Base-by-base conservation (phyloP, 2,113 vertebrate genomes). In the Murina feae region DNA sequence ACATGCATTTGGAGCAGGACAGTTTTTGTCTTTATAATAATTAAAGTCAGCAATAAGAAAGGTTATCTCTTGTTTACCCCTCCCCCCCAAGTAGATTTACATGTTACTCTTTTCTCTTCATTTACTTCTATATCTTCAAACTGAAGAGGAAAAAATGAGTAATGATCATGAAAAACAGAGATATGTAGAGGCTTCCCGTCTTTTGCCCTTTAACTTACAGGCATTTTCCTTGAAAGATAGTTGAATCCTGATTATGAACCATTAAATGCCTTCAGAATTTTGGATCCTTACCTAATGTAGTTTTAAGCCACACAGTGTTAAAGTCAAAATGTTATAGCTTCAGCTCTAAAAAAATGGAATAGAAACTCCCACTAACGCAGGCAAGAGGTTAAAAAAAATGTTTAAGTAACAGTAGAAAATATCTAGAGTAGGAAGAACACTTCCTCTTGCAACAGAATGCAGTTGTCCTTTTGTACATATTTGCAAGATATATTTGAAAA, bases 401-500 rank as follows among this genome's bases (percentile, higher is more conserved):
- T n/a, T 47, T 35, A 84, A 23, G 25, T 85, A 76, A 16, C 16
- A 39, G 30, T 74, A 49, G 81, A 37, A 60, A 90, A 53, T 6
- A 66, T 14, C 1, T 47, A 78, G 21, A 42, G 85, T 66, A n/a
- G 58, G 39, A 87, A 82, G 4, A 58, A 23, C 51, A 44, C 60
- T 74, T 74, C 8, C 37, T 91, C 37, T 44, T 90, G 2, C 51
- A 86, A 85, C 25, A 66, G 9, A 88, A 28, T 51, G 39, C 20
- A 80, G 6, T 20, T 68, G 16, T 30, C 53, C 21, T 79, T 87
- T n/a, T n/a, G 25, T 32, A 10, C 55, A 37, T 58, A 65, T 69
- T 90, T 94, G 39, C 37, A n/a, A 68, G 14, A 47, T 82, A 17
- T 20, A 78, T 91, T 93, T 95, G 44, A 82, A 91, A 79, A 91